phyloP scores from a whole-genome alignment of 2,113 vertebrate genomes.

The Xenus cinereus region DNA sequence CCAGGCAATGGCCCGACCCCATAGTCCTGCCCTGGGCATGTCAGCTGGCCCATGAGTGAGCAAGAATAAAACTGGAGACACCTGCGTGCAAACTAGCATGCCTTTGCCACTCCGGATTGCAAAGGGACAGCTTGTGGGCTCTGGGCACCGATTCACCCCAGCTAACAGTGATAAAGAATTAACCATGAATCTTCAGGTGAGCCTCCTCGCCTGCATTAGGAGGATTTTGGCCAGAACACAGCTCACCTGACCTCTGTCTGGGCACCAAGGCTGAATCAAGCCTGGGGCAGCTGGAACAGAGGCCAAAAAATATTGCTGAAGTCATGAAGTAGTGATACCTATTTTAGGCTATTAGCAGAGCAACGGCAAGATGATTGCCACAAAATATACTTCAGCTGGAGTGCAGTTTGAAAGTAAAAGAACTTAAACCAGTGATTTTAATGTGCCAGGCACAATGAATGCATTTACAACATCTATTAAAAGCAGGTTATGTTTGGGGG shows the following conservation, averaged over 20 bases:
- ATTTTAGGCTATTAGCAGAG: constrained; percentile 9
- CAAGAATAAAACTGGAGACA: background rate
- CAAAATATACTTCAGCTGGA: background rate
- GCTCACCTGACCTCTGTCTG: background rate
- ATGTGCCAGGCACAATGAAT: background rate
- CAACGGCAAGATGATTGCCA: constrained; percentile 25
- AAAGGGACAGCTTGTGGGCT: background rate
- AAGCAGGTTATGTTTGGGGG: constrained; percentile 11
- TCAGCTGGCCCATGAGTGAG: background rate
- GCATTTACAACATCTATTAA: constrained; percentile 44
- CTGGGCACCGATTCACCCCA: background rate
- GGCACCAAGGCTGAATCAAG: background rate
- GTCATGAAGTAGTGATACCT: background rate
- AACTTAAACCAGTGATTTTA: constrained; percentile 19
- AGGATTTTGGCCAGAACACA: background rate
- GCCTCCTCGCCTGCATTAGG: background rate
- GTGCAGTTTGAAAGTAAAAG: background rate
- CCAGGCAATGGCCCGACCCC: background rate
- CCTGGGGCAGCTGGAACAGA: background rate
- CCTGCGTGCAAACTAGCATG: accelerated
- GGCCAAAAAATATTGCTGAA: constrained; percentile 15
- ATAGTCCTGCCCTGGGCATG: background rate
- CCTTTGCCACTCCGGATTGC: background rate
- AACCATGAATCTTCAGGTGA: background rate
- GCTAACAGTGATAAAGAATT: background rate